Percentiles rank a stretch among this genome's conserved stretches.
phyloP scores from a whole-genome alignment of 2,888 invertebrate species.

The Acanthosoma haemorrhoidale region DNA sequence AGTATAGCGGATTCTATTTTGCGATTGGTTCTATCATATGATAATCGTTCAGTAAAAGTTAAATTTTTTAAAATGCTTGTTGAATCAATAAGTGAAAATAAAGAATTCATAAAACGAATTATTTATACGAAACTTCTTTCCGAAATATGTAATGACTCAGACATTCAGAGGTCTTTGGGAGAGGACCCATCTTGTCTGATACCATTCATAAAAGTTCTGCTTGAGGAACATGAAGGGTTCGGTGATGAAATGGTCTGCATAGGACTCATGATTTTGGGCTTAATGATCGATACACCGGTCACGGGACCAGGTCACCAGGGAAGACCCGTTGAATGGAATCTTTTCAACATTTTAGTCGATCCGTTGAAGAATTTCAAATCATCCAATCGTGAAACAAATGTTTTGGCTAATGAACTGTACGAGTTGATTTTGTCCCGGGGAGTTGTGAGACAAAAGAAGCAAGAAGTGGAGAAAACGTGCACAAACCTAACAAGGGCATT shows the following conservation, averaged over 20 bases:
- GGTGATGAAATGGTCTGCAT: constrained; percentile 44
- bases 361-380: constrained; percentile 43
- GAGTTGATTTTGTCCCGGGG: constrained; percentile 45
- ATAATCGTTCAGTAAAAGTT: background rate
- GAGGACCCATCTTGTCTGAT: constrained; percentile 46
- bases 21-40: background rate
- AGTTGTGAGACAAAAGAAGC: constrained; percentile 34
- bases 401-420: constrained; percentile 45
- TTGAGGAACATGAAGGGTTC: constrained; percentile 41
- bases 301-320: too few species aligned
- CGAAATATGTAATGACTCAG: constrained; percentile 44
- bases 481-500: constrained; percentile 49
- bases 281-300: constrained; percentile 43
- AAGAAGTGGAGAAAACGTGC: constrained; percentile 16
- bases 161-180: constrained; percentile 45
- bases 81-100: background rate
- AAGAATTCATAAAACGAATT: constrained; percentile 44
- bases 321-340: constrained; percentile 43
- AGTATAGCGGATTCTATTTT: constrained; percentile 14
- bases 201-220: constrained; percentile 45
- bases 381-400: constrained; percentile 41
- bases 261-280: constrained; percentile 47
- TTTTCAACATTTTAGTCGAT: constrained; percentile 44
- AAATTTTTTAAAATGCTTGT: constrained; percentile 18
- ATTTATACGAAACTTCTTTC: constrained; percentile 45